phyloP scores from a whole-genome alignment of 2,888 invertebrate species.

The Theretra japonica region DNA sequence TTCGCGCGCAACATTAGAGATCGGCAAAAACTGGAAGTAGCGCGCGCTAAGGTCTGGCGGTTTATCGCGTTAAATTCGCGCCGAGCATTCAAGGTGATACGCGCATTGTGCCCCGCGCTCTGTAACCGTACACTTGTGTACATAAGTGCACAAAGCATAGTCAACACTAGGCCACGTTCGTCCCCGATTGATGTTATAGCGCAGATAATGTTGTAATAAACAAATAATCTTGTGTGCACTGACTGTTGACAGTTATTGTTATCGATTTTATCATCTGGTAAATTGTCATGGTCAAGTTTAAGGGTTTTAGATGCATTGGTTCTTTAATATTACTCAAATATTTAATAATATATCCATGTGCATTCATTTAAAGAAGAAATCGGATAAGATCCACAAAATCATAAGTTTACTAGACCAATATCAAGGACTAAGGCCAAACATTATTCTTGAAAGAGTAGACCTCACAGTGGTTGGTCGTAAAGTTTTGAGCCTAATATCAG shows the following conservation, averaged over 20 bases:
- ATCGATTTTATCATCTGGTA: neutral
- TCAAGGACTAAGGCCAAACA: too few species aligned
- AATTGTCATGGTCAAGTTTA: too few species aligned
- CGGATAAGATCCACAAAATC: too few species aligned
- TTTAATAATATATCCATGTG: too few species aligned
- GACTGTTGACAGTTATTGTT: neutral
- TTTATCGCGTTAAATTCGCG: conserved; percentile 10
- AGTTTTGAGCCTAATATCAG: too few species aligned
- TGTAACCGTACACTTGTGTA: conserved; percentile 23
- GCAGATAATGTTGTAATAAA: neutral
- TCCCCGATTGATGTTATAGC: conserved; percentile 8
- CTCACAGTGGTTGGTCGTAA: too few species aligned
- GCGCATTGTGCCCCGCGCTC: conserved; percentile 5
- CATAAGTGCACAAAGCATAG: neutral
- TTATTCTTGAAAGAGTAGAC: too few species aligned
- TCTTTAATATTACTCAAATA: too few species aligned
- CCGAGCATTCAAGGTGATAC: conserved; percentile 14
- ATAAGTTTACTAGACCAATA: too few species aligned
- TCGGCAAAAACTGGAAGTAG: neutral
- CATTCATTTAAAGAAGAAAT: too few species aligned
- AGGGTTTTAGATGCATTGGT: too few species aligned
- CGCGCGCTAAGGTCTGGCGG: neutral
- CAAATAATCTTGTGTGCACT: neutral
- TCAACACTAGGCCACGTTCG: neutral
- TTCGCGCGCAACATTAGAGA: neutral